These are phyloP conservation scores for Epinotia ramella DNA, from an alignment of 2,888 invertebrate species.

Conservation along the genomic window DNA sequence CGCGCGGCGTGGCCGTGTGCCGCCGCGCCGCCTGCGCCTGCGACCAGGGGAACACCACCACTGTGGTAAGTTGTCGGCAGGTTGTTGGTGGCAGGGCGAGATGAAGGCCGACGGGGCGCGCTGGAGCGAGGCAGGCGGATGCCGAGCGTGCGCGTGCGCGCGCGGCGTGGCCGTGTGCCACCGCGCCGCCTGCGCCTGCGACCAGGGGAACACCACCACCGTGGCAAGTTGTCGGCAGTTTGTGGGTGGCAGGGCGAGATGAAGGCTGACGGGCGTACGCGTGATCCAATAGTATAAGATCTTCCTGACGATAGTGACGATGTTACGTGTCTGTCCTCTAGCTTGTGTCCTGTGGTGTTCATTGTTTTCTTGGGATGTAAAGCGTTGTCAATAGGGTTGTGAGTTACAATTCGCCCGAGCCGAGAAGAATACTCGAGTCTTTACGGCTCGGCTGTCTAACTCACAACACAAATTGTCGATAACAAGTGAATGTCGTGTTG, in stretches of 20 bases:
- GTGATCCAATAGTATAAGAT: slow-evolving; percentile 55
- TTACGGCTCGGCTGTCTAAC: no score
- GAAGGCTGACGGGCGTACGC: slow-evolving; percentile 85
- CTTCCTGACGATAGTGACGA: no score
- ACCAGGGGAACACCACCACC: slow-evolving; percentile 50
- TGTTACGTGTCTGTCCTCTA: no score
- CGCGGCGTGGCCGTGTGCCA: slow-evolving; percentile 88
- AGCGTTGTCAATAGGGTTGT: no score
- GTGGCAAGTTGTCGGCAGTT: slow-evolving; percentile 70
- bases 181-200: slow-evolving; percentile 90
- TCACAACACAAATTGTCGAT: no score
- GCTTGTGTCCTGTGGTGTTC: no score
- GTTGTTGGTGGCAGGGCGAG: slow-evolving; percentile 88
- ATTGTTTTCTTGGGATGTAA: no score
- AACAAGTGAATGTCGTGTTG: slow-evolving; percentile 6
- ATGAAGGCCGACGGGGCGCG: slow-evolving; percentile 86
- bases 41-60: slow-evolving; percentile 58
- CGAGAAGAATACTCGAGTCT: no score
- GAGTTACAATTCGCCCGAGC: no score
- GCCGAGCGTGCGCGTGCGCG: slow-evolving; percentile 78
- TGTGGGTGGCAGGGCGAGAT: slow-evolving; percentile 90
- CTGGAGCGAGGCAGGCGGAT: slow-evolving; percentile 80
- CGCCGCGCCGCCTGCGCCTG: slow-evolving; percentile 90
- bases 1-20: slow-evolving; percentile 88
- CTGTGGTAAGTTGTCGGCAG: neutral